Conservation (phyloP, 2,888 invertebrate species). For the Drosophila maculinotata region DNA sequence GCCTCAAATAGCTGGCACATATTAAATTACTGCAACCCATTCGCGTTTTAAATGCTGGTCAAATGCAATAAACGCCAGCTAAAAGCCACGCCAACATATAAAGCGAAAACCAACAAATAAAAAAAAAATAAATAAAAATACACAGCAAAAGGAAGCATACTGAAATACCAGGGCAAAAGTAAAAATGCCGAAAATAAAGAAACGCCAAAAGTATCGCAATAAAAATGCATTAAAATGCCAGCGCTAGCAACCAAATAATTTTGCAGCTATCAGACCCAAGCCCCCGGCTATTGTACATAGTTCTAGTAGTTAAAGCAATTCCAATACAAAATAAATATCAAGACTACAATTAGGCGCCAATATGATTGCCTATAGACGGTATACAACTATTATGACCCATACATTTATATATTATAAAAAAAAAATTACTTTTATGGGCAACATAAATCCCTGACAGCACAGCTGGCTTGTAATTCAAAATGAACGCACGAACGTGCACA, state of each 20-base stretch:
- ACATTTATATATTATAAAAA: constrained; percentile 7
- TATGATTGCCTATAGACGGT: constrained; percentile 10
- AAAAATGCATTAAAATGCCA: constrained; percentile 75
- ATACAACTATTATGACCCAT: constrained; percentile 19
- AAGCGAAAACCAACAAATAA: constrained; percentile 16
- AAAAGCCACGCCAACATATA: constrained; percentile 59
- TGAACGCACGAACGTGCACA: constrained; percentile 43
- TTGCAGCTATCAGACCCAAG: neutral
- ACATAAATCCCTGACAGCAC: constrained; percentile 60
- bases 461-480: constrained; percentile 63
- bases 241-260: constrained; percentile 40
- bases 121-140: constrained; percentile 7
- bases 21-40: constrained; percentile 63
- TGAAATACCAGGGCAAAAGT: constrained; percentile 53
- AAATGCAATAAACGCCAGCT: constrained; percentile 74
- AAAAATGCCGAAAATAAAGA: constrained; percentile 62
- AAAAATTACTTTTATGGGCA: constrained; percentile 61
- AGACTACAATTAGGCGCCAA: constrained; percentile 61
- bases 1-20: constrained; percentile 63
- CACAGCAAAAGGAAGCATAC: constrained; percentile 20
- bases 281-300: neutral
- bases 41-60: constrained; percentile 68
- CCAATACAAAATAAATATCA: neutral
- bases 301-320: neutral
- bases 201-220: constrained; percentile 64